phyloP scores from a whole-genome alignment of 2,888 invertebrate genomes.

The Octonoba sinensis region DNA sequence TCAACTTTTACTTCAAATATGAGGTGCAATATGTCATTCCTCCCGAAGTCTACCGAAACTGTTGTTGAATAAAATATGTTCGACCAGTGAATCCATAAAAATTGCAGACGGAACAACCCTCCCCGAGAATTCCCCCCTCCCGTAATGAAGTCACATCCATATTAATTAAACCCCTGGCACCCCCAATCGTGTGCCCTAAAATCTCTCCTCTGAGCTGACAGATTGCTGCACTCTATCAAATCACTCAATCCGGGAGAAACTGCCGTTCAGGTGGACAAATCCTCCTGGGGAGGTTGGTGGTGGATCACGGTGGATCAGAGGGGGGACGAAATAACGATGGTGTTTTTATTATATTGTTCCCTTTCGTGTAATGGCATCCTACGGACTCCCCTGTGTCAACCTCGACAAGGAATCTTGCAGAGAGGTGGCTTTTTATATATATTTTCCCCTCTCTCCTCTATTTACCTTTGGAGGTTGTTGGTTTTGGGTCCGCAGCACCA shows the following conservation, averaged over 20 bases:
- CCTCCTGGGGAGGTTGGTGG: slow-evolving; percentile 4
- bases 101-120: too few relatives aligned
- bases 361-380: slow-evolving; percentile 16
- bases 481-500: slow-evolving; percentile 4
- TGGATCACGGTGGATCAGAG: not conserved
- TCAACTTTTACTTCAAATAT: too few relatives aligned
- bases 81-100: too few relatives aligned
- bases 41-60: too few relatives aligned
- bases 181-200: not conserved
- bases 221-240: slow-evolving; percentile 47
- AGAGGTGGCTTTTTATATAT: not conserved
- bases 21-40: too few relatives aligned
- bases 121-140: too few relatives aligned
- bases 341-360: slow-evolving; percentile 31
- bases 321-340: not conserved
- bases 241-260: slow-evolving; percentile 14
- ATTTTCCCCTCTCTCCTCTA: slow-evolving; percentile 15
- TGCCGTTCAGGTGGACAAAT: slow-evolving; percentile 41
- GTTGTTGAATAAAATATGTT: too few relatives aligned
- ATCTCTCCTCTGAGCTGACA: slow-evolving; percentile 33
- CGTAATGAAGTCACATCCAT: slow-evolving; percentile 29
- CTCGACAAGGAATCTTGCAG: not conserved
- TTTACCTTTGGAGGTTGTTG: slow-evolving; percentile 12
- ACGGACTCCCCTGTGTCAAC: slow-evolving; percentile 29
- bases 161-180: slow-evolving; percentile 45